phyloP scores from a whole-genome alignment of 2,113 vertebrate genomes.

The Tenrec ecaudatus region DNA sequence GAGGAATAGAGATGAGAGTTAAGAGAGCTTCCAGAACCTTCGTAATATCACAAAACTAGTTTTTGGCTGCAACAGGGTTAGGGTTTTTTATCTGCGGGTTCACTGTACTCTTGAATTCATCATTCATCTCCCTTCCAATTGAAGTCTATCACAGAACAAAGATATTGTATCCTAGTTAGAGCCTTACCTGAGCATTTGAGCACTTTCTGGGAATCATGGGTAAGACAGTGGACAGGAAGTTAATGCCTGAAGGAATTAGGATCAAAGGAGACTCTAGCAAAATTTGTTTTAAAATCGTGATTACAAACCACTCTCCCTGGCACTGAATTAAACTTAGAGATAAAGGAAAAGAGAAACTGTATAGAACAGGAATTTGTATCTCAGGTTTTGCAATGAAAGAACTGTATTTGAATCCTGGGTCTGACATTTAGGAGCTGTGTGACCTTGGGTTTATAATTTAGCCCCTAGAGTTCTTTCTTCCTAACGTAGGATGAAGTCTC shows the following conservation, averaged over 20 bases:
- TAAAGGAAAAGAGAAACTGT: background rate
- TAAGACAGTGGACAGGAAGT: background rate
- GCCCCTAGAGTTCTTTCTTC: background rate
- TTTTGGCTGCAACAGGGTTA: background rate
- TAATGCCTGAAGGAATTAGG: constrained; percentile 23
- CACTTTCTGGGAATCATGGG: background rate
- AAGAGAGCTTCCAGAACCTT: background rate
- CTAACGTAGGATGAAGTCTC: no score
- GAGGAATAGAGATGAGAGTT: background rate
- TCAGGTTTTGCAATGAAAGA: background rate
- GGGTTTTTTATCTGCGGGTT: background rate
- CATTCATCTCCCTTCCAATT: background rate
- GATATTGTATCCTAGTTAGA: background rate
- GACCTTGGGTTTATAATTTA: constrained; percentile 38
- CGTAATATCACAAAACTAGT: background rate
- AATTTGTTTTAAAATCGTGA: constrained; percentile 64
- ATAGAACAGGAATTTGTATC: background rate
- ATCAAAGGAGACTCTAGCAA: constrained; percentile 32
- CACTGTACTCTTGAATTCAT: background rate
- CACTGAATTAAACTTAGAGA: constrained; percentile 46
- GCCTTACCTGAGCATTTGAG: background rate
- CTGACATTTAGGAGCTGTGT: background rate
- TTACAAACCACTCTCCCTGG: constrained; percentile 62
- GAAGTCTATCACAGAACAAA: background rate
- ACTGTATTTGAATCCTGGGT: background rate